Evolutionary conservation across 2,888 invertebrate genomes (phyloP), one percentile per base, ranked within the genome.

Genomic region (Dascillus cervinus): DNA sequence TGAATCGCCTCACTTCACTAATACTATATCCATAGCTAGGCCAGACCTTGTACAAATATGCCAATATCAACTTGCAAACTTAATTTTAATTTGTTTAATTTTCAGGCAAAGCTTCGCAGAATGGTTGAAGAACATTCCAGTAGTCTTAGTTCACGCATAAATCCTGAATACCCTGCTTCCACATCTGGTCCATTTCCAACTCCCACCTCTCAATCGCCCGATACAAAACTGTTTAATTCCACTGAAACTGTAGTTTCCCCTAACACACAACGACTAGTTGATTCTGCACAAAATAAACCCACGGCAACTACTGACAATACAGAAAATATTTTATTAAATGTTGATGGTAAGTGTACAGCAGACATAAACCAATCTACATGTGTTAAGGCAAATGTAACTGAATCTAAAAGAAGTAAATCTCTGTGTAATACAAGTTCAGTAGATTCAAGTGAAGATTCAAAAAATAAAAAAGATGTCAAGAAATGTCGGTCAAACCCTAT

Each of bases 101-200:
- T 53, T 3, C 37, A 61, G 60, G 58, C 55, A 51, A 60, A 58
- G 56, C 55, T 59, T 54, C 59, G 84, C 70, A 85, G 82, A 70
- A 87, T 87, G 87, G 86, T 87, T 60, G 87, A 87, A 69, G 87
- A 88, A 72, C 86, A 87, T 71, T 67, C 69, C 53, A 63, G 65
- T 39, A 67, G 58, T 39, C 44, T 62, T 40, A 53, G 57, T 47
- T 47, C 59, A 50, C 60, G 61, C 57, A 60, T 61, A 44, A 60
- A 60, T 34, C 53, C 60, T 56, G 63, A 62, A 32, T 62, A 57
- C 41, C 58, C 58, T 28, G 52, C 49, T 35, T 52, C 57, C 11
- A 55, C 48, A 17, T 6, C 17, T 6, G 17, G 5, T 8, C 17
- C 17, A 4, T 4, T 17, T 39, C 52, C 66, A 40, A 45, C 52